Base-by-base conservation (phyloP, 2,888 invertebrate species). In the Gonocerus acuteangulatus region DNA sequence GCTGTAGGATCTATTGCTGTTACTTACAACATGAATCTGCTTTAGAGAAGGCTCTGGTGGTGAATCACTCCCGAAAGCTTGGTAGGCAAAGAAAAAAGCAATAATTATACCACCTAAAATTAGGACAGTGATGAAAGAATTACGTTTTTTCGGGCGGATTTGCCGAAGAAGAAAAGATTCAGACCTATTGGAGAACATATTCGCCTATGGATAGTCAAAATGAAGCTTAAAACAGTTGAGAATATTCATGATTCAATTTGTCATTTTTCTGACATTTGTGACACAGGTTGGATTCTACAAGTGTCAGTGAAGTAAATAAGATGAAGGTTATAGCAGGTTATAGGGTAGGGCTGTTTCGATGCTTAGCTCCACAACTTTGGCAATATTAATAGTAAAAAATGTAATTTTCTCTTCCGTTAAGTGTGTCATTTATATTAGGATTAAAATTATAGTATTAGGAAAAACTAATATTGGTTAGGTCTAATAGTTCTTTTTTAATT, bases 1-100 rank as follows among this genome's bases (percentile, higher is more conserved):
- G 9, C n/a, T 6, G 27, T 6, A 48, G 3, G 2, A 48, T 11
- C 3, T 48, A 7, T 16, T 7, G 9, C 22, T 48, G 2, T 15
- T 21, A 49, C 72, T 86, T 74, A 74, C 72, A 74, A 77, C 75
- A 67, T 69, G 57, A 27, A 65, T 23, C 21, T 52, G 61, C 15
- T 47, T 61, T 13, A 65, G 48, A n/a, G 62, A 39, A 13, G 21
- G 16, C 22, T 61, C 16, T 22, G 22, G 13, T 11, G 51, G 21
- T 16, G 48, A 13, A 13, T 62, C 32, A 3, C 15, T 22, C 13
- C 56, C 63, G 34, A 61, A 63, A 48, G 62, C 62, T 2, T 54
- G 56, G 11, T 52, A 65, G 32, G 60, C 49, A 9, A 65, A 47
- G n/a, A 65, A 49, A 48, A 65, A 63, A 13, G 48, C 36, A 2